Evolutionary conservation across 1,140 invertebrate genomes (phyloP).

Genomic region (Vanessa atalanta): DNA sequence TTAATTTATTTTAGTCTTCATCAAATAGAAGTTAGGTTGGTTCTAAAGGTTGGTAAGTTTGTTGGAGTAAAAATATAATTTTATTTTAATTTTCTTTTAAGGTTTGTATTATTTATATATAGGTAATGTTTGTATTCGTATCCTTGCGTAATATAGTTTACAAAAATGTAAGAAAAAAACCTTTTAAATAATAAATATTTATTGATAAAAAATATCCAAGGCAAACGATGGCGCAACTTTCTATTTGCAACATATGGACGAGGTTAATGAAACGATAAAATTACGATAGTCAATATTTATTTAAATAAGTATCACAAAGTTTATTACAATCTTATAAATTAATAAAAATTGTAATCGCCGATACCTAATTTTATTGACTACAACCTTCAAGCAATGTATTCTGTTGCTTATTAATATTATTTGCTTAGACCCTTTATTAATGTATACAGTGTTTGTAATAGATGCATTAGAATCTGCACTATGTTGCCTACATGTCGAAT

Average conservation of each 20-base stretch:
- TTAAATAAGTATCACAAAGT: conserved; percentile 43
- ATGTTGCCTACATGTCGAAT: no score
- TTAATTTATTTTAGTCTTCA: no score
- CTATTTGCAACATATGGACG: conserved; percentile 23
- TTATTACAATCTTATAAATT: conserved; percentile 18
- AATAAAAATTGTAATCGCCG: conserved; percentile 13
- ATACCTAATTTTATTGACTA: conserved; percentile 9
- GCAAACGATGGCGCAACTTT: conserved; percentile 25
- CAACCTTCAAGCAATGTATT: not conserved
- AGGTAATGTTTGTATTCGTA: no score
- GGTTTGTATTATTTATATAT: not conserved
- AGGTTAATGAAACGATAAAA: conserved; percentile 33
- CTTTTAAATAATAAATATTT: not conserved
- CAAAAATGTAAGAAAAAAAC: not conserved
- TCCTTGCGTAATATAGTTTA: not conserved
- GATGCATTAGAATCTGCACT: no score
- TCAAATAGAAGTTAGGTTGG: no score
- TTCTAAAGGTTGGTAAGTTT: no score
- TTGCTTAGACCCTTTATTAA: no score
- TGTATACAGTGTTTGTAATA: no score
- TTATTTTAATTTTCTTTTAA: not conserved
- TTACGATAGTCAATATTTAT: conserved; percentile 37
- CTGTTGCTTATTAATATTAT: not conserved
- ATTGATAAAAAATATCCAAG: conserved; percentile 11
- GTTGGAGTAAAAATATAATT: no score